phyloP scores from a whole-genome alignment of 2,797 vertebrate genomes.

The Eospalax fontanierii region DNA sequence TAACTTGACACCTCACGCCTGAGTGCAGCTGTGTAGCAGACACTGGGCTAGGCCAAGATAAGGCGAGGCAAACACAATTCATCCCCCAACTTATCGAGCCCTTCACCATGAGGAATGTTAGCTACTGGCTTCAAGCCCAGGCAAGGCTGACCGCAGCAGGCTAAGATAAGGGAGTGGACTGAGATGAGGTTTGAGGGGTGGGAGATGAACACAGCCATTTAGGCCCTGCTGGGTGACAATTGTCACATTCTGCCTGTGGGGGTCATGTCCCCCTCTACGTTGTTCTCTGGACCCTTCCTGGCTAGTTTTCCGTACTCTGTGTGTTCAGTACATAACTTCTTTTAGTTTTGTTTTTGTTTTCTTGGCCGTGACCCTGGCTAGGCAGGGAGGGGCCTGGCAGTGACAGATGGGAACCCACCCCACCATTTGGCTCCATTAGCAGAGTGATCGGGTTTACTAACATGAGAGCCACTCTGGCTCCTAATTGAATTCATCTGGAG shows the following conservation, averaged over 20 bases:
- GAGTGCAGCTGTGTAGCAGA: constrained; percentile 9
- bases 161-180: not conserved
- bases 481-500: constrained; percentile 85
- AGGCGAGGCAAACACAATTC: constrained; percentile 53
- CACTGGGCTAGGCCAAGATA: not conserved
- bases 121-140: not conserved
- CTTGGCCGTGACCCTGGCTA: constrained; percentile 17
- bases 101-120: constrained; percentile 56
- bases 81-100: constrained; percentile 13
- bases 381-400: constrained; percentile 63
- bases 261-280: fast-evolving
- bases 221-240: not conserved
- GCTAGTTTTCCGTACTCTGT: fast-evolving
- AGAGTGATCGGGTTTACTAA: constrained; percentile 72
- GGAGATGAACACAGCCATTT: not conserved
- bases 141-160: not conserved
- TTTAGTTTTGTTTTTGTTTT: constrained; percentile 69
- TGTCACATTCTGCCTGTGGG: fast-evolving
- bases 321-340: not conserved
- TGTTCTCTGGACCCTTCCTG: not conserved
- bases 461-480: constrained; percentile 57
- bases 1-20: constrained; percentile 7
- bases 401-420: constrained; percentile 72
- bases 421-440: constrained; percentile 83
- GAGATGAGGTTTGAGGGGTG: not conserved